These are phyloP conservation scores for Ochotona princeps DNA, from an alignment of 2,113 vertebrate genomes.

Conservation along the genomic window DNA sequence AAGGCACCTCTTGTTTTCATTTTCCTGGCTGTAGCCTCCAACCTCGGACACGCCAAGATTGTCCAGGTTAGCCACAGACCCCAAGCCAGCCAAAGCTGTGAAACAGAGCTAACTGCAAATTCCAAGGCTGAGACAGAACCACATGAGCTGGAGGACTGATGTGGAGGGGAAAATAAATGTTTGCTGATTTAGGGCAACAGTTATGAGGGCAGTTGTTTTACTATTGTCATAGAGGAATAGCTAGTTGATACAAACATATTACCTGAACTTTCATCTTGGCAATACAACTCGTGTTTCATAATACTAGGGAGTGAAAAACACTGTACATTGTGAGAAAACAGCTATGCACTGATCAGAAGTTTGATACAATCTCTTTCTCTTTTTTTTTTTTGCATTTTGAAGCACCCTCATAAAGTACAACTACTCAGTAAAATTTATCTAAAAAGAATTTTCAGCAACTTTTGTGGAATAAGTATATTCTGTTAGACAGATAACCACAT, in stretches of 20 bases:
- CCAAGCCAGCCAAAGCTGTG: neutral
- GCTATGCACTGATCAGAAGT: no score
- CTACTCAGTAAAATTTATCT: slow-evolving; percentile 26
- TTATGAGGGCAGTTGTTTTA: neutral
- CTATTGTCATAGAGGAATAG: neutral
- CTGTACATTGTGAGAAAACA: no score
- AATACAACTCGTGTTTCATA: neutral
- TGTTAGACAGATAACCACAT: slow-evolving; percentile 72
- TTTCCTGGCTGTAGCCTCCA: neutral
- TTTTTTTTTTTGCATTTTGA: no score
- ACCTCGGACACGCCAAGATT: neutral
- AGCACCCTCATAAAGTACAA: neutral
- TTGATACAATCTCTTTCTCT: no score
- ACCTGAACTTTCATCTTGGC: neutral
- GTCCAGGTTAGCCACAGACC: neutral
- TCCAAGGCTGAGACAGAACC: neutral
- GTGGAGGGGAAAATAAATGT: neutral
- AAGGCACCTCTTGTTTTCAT: neutral
- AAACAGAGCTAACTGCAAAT: neutral
- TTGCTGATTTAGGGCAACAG: neutral
- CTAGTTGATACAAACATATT: neutral
- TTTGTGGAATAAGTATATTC: slow-evolving; percentile 79
- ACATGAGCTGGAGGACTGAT: neutral
- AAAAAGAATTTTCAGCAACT: slow-evolving; percentile 62
- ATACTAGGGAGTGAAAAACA: no score